Evolutionary conservation across 2,113 vertebrate genomes (phyloP).

Genomic region (Apteryx mantelli): DNA sequence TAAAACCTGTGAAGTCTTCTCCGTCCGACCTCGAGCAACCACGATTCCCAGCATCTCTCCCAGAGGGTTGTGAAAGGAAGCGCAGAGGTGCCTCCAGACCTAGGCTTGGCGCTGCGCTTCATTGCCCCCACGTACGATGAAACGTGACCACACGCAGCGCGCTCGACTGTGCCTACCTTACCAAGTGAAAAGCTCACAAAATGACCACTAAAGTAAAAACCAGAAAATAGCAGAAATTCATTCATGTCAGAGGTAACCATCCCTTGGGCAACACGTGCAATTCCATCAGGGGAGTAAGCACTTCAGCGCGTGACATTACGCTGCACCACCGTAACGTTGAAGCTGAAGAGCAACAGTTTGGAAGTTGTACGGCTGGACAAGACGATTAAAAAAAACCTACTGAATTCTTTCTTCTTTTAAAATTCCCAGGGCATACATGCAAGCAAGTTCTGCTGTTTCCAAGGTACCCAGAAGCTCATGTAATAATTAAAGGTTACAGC

Average conservation of each 20-base stretch:
- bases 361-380: not conserved
- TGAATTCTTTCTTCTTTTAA: not conserved
- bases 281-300: not conserved
- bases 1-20: not conserved
- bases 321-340: not conserved
- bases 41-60: not conserved
- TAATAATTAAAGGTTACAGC: not conserved
- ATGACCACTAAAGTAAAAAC: not conserved
- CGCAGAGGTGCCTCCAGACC: not conserved
- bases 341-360: not conserved
- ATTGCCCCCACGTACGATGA: not conserved
- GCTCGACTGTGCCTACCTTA: not conserved
- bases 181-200: no score
- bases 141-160: not conserved
- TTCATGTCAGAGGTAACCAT: not conserved
- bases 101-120: not conserved
- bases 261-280: not conserved
- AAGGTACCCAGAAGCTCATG: not conserved
- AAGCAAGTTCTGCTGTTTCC: not conserved
- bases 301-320: not conserved
- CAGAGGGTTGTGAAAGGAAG: not conserved
- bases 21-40: accelerated
- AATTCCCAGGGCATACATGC: not conserved
- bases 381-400: not conserved
- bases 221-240: not conserved